Evolutionary conservation across 92 coral and sea anemone genomes (phyloP), one percentile per base, ranked within the genome.

Genomic region (Ricordea florida): DNA sequence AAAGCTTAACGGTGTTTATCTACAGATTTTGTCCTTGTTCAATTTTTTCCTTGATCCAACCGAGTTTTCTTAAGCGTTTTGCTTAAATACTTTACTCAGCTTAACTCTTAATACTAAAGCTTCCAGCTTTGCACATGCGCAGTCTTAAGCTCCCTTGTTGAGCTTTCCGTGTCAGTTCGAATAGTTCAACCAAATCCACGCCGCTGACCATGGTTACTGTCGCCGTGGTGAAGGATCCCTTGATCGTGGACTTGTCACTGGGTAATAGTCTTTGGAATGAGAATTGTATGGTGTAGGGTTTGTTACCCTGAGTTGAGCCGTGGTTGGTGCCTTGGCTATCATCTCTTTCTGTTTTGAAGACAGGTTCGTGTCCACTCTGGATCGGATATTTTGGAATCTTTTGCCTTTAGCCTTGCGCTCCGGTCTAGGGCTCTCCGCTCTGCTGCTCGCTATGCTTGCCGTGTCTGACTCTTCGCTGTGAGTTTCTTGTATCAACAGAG

Each of bases 141-240:
- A n/a, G n/a, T n/a, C n/a, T n/a, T n/a, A n/a, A n/a, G n/a, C n/a
- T n/a, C n/a, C n/a, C n/a, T n/a, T n/a, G n/a, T n/a, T n/a, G n/a
- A n/a, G n/a, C n/a, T n/a, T n/a, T n/a, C n/a, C n/a, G n/a, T n/a
- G n/a, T n/a, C n/a, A n/a, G n/a, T n/a, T n/a, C n/a, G n/a, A n/a
- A n/a, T n/a, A n/a, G n/a, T n/a, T n/a, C n/a, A n/a, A n/a, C n/a
- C n/a, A n/a, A n/a, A n/a, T n/a, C n/a, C n/a, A n/a, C n/a, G n/a
- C n/a, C n/a, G n/a, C n/a, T n/a, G n/a, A n/a, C n/a, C n/a, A n/a
- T n/a, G n/a, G n/a, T n/a, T n/a, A n/a, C n/a, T n/a, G n/a, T n/a
- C n/a, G n/a, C n/a, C n/a, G n/a, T n/a, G 77, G 77, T 1, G 77
- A 70, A 4, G 77, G 77, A n/a, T 55, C 66, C 27, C 77, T 58